Base-by-base conservation (phyloP, 2,113 vertebrate genomes). In the Heteronetta atricapilla region DNA sequence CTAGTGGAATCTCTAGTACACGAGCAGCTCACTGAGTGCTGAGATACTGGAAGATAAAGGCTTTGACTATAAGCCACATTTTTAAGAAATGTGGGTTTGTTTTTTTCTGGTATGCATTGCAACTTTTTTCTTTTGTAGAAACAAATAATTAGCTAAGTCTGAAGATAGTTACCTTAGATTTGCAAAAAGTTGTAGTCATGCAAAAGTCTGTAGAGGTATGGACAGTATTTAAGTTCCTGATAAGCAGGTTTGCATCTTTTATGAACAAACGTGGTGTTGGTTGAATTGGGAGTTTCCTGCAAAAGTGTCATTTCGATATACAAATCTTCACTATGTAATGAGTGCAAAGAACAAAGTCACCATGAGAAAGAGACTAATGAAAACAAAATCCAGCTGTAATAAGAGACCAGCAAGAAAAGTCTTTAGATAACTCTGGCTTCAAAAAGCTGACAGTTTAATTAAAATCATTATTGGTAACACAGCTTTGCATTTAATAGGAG, bases 381-480 rank as follows among this genome's bases (percentile, higher is more conserved):
- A 98, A 94, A 98, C 94, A 94, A 90, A 91, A 81, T 78, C 79
- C 23, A 97, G 89, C 86, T 96, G 95, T 96, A 98, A 96, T 73
- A 96, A 33, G 89, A 90, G 78, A 56, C 88, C 86, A 40, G 94
- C 70, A 64, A 86, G 93, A 96, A 33, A 52, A 44, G 67, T 86
- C 56, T 89, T 96, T 25, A 91, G 84, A 94, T 95, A 31, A 96
- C 93, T 60, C 96, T 97, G 48, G 9, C 82, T 33, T 76, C 46
- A 67, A 82, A 91, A 93, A 94, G 36, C 77, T 97, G 96, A 96
- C 94, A 97, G 92, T 97, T 96, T 97, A 97, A 97, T 98, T 97
- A 97, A 96, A 96, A 95, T 94, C 82, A 89, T 52, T 52, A 52
- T 25, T 52, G 50, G 82, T 96, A 89, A 96, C 89, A 92, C 48